Evolutionary conservation across 1,140 invertebrate species (phyloP), one percentile per base, ranked within the genome.

Genomic region (Pachyrhynchus sulphureomaculatus): DNA sequence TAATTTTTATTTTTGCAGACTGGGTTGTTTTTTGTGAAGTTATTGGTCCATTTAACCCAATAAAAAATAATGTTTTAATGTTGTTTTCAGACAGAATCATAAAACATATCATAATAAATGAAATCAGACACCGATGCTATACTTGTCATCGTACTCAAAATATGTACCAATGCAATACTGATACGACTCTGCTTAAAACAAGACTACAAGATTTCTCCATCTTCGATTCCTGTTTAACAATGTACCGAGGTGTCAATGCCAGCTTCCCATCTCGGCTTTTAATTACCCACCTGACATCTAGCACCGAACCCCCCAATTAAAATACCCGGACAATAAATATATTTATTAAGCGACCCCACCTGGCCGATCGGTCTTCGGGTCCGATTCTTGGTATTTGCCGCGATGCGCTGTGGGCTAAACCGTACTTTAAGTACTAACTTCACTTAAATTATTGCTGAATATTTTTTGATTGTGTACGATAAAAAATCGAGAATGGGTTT

Each of bases 301-400:
- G 72, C 71, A 64, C 69, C 70, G 70, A 70, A 69, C 70, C 70
- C 66, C 70, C 71, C 72, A 75, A 75, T 75, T 75, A 75, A 75
- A 72, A 70, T 72, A 65, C 68, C 67, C 60, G 71, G 44, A 68
- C 69, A 68, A 74, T 75, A 75, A 75, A 75, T 73, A 60, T 60
- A 60, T 60, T 60, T 60, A 60, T 60, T 53, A 53, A 60, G 49
- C 24, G 57, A 60, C 57, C 49, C 57, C 57, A 60, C 57, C 57
- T 60, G 57, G 47, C 26, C 57, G 57, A 51, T 44, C 49, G 47
- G 23, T 51, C 39, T 34, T 53, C 47, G 47, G 45, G 13, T 26
- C 18, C 57, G 48, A 52, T 60, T 60, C 57, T 44, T 23, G 23
- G 49, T 51, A 60, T 60, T 53, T 60, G 47, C 47, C 57, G 36